Base-by-base conservation (phyloP, 2,797 vertebrate genomes). In the Muscicapa striata region DNA sequence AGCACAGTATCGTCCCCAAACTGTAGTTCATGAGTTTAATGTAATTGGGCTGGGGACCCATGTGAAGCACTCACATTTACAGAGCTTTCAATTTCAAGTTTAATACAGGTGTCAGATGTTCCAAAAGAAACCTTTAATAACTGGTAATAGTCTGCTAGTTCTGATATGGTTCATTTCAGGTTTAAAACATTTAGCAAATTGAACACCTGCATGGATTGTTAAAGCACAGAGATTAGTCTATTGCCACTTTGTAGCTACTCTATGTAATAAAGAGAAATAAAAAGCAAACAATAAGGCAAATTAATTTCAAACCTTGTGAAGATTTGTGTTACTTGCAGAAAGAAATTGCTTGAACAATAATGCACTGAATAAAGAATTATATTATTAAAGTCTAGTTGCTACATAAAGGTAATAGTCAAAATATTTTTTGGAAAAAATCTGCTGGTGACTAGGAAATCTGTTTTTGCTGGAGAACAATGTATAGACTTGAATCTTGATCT, bases 51-150 rank as follows among this genome's bases (percentile, higher is more conserved):
- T 75, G 77, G 82, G 85, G 91, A 90, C 64, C 11, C 40, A 45
- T 30, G 41, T n/a, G 67, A 73, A 81, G 51, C 90, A 82, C 32
- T 46, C 81, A 87, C 51, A 86, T 90, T 85, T 80, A 85, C 58
- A 78, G 49, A 78, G 82, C 87, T 96, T 92, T 92, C 93, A 92
- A 87, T 94, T 94, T 81, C 43, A 40, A 72, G 58, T 82, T 78
- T 72, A 84, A 91, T 72, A 68, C 11, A 84, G 51, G 55, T 58
- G 51, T 81, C 73, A 72, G 68, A 75, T 81, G 82, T 89, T 95
- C 87, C 84, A 91, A 68, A 51, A 81, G 85, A 95, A 95, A 86
- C 58, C 62, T 70, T 77, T 78, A 87, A 86, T 84, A 86, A 87
- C 54, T 51, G 82, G 36, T 77, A 85, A 80, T 68, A 94, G 49